These are phyloP conservation scores for Scaptomyza caliginosa DNA, from an alignment of 2,888 invertebrate species.

Conservation along the genomic window DNA sequence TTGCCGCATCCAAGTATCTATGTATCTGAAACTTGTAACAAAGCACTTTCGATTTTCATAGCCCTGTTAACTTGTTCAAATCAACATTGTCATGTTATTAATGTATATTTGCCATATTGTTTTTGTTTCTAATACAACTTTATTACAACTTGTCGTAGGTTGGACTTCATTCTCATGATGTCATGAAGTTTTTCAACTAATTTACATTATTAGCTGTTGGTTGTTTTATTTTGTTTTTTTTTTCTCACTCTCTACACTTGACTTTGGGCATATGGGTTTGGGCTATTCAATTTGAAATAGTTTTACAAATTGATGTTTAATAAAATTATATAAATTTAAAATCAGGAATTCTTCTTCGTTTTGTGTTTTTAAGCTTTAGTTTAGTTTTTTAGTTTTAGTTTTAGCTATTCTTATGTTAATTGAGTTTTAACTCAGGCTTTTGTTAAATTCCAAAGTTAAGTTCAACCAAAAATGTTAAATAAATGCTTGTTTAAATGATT, in stretches of 20 bases:
- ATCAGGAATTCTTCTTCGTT: too few species aligned
- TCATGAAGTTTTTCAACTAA: conserved; percentile 64
- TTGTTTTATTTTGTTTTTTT: conserved; percentile 27
- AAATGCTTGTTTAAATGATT: background rate
- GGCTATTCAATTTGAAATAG: background rate
- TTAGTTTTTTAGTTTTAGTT: too few species aligned
- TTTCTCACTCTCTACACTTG: conserved; percentile 3
- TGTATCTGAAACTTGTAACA: conserved; percentile 5
- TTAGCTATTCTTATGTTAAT: conserved; percentile 2
- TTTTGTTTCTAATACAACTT: conserved; percentile 13
- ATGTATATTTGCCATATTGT: conserved; percentile 11
- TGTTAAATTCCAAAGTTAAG: background rate
- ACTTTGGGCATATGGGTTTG: conserved; percentile 20
- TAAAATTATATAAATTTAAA: background rate
- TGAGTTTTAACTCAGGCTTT: background rate
- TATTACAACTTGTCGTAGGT: conserved; percentile 63
- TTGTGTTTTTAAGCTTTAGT: too few species aligned
- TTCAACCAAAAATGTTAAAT: background rate
- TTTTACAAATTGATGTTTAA: background rate
- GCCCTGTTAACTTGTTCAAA: conserved; percentile 34
- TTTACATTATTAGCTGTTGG: conserved; percentile 65
- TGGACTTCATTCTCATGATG: conserved; percentile 57
- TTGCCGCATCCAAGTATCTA: conserved; percentile 28
- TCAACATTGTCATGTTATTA: conserved; percentile 27
- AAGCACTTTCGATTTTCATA: conserved; percentile 66